phyloP scores from a whole-genome alignment of 2,113 vertebrate species.

The Aptenodytes forsteri region DNA sequence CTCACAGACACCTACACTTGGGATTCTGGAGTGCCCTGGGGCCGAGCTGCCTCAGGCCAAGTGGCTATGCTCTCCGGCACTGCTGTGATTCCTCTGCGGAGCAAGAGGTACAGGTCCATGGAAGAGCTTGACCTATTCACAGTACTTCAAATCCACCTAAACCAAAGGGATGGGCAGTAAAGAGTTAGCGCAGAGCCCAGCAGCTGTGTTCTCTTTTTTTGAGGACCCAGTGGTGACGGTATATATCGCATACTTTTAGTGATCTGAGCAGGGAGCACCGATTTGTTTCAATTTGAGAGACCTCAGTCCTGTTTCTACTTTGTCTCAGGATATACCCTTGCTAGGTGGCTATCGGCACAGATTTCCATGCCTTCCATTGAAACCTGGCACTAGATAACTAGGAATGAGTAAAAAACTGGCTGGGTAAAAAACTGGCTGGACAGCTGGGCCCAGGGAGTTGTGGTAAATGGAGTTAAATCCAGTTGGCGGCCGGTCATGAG shows the following conservation, averaged over 20 bases:
- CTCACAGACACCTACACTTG: not conserved
- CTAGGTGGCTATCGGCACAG: not conserved
- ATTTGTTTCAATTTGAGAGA: not conserved
- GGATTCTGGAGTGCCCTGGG: not conserved
- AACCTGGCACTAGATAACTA: not conserved
- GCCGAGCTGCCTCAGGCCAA: accelerated
- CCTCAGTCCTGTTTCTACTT: not conserved
- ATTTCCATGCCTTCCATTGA: not conserved
- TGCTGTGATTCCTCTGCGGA: not conserved
- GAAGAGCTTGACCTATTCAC: not conserved
- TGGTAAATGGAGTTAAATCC: no score
- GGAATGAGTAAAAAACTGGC: not conserved
- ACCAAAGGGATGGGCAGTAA: accelerated
- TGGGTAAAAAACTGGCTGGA: no score
- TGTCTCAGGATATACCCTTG: not conserved
- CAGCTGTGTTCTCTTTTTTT: not conserved
- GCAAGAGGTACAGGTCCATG: not conserved
- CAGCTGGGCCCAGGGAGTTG: no score
- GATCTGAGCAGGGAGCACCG: not conserved
- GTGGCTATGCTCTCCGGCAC: not conserved
- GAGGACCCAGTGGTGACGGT: not conserved
- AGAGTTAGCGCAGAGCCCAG: not conserved
- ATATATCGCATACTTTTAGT: not conserved
- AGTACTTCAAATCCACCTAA: not conserved
- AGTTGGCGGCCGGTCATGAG: no score